Evolutionary conservation across 2,888 invertebrate species (phyloP).

Genomic region (Acholoe squamosa): DNA sequence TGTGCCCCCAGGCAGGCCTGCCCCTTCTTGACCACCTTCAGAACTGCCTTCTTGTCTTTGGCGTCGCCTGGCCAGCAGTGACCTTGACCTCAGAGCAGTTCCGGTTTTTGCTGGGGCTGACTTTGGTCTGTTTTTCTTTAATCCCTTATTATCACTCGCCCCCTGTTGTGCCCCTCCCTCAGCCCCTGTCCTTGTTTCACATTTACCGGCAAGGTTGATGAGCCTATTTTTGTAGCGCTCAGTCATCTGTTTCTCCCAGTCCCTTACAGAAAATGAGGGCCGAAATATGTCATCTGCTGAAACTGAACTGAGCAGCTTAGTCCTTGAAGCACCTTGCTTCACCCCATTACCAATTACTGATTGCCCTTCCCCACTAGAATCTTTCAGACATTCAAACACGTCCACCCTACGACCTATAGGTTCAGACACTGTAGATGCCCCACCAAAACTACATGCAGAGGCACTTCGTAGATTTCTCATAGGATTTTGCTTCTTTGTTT

Average conservation of each 20-base stretch:
- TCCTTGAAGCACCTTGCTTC: not conserved
- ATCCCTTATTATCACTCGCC: not conserved
- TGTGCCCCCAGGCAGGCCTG: not conserved
- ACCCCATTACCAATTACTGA: not conserved
- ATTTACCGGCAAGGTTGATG: not conserved
- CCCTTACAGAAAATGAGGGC: not conserved
- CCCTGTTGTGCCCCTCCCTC: too few species aligned
- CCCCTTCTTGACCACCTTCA: not conserved
- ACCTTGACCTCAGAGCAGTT: not conserved
- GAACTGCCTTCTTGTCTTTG: not conserved
- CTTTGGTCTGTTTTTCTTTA: not conserved
- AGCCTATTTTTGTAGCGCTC: slow-evolving; percentile 32
- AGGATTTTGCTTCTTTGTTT: not conserved
- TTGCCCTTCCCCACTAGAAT: not conserved
- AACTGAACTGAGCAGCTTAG: not conserved
- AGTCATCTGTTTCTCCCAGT: slow-evolving; percentile 43
- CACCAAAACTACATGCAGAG: slow-evolving; percentile 34
- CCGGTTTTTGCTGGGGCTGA: slow-evolving; percentile 28
- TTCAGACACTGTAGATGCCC: not conserved
- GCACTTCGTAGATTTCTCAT: not conserved
- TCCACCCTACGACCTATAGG: not conserved
- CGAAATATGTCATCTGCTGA: not conserved
- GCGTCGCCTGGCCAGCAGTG: not conserved
- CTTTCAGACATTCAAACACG: slow-evolving; percentile 53
- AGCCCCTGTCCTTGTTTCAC: not conserved